Conservation (phyloP, 2,797 vertebrate species). For the Periophthalmus magnuspinnatus region DNA sequence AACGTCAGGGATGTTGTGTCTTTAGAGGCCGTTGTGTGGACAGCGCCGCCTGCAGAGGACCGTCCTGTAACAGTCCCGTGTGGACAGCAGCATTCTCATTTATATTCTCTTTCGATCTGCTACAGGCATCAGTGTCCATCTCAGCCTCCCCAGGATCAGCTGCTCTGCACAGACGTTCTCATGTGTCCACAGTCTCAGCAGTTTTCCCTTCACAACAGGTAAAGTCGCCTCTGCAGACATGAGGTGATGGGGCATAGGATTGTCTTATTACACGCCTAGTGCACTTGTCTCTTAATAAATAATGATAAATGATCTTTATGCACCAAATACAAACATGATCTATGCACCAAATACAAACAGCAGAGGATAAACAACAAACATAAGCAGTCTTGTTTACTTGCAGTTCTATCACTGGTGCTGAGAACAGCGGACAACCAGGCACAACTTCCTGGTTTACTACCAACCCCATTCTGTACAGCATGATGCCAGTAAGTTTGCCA, state of each 20-base stretch:
- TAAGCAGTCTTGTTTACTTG: constrained; percentile 13
- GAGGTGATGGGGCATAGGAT: background rate
- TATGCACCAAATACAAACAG: background rate
- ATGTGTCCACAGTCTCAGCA: constrained; percentile 34
- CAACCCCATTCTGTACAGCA: constrained; percentile 39
- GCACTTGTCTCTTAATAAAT: background rate
- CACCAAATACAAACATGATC: no score
- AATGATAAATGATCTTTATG: background rate
- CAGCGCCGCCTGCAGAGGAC: constrained; percentile 4
- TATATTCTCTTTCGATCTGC: background rate
- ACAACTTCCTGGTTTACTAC: constrained; percentile 39
- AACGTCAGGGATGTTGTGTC: background rate
- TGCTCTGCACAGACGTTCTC: constrained; percentile 34
- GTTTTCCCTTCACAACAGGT: constrained; percentile 38
- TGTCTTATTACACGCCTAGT: background rate
- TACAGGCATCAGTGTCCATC: constrained; percentile 10
- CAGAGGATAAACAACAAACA: background rate
- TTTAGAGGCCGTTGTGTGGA: constrained; percentile 10
- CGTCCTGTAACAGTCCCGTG: constrained; percentile 6
- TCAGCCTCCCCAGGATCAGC: constrained; percentile 26
- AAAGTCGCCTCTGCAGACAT: background rate
- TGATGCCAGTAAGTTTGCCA: constrained; percentile 56
- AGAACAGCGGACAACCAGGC: constrained; percentile 14
- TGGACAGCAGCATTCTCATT: constrained; percentile 6
- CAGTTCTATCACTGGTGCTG: constrained; percentile 27